Percentiles rank a stretch among this genome's conserved stretches.
phyloP scores from a whole-genome alignment of 2,888 invertebrate genomes.

The Darwinula stevensoni region DNA sequence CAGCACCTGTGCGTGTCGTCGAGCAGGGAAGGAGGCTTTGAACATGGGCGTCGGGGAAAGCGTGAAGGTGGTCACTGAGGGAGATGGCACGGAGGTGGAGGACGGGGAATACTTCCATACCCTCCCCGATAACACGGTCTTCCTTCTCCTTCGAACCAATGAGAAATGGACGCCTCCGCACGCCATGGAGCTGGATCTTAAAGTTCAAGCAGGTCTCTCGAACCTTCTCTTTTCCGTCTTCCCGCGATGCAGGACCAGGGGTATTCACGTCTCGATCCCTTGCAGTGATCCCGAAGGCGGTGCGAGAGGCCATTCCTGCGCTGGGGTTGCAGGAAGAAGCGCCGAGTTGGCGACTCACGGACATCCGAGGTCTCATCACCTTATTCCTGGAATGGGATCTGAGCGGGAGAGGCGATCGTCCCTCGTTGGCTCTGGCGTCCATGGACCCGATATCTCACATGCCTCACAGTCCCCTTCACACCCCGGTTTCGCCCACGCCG shows the following conservation, averaged over 20 bases:
- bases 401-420: conserved; percentile 9
- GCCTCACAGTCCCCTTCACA: conserved; percentile 1
- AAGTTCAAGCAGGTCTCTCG: too few species aligned
- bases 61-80: conserved; percentile 66
- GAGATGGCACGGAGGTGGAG: conserved; percentile 86
- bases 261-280: too few species aligned
- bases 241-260: too few species aligned
- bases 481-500: conserved; percentile 6
- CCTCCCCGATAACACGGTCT: conserved; percentile 62
- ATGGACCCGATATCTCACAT: conserved; percentile 6
- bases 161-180: conserved; percentile 55
- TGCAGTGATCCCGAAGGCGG: conserved; percentile 59
- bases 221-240: too few species aligned
- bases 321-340: conserved; percentile 46
- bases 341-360: conserved; percentile 94
- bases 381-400: conserved; percentile 87
- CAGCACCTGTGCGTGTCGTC: too few species aligned
- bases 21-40: conserved; percentile 68
- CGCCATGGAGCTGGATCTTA: too few species aligned
- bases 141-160: conserved; percentile 56
- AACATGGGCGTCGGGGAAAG: conserved; percentile 57
- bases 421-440: conserved; percentile 5
- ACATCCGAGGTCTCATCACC: conserved; percentile 86
- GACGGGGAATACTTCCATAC: conserved; percentile 89
- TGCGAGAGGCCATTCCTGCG: conserved; percentile 86